phyloP scores from a whole-genome alignment of 2,113 vertebrate species.

The Saguinus midas region DNA sequence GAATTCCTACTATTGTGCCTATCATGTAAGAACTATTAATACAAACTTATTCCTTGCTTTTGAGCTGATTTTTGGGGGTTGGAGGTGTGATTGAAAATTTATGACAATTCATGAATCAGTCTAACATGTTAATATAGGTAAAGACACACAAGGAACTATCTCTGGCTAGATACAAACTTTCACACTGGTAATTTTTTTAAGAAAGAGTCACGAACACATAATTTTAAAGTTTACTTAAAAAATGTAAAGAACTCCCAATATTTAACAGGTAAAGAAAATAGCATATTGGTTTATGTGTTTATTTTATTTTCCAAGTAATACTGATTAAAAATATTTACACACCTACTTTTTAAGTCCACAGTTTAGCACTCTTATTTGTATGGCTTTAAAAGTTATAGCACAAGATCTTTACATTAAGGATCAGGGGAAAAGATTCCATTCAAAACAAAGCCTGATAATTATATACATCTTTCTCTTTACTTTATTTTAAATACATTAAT shows the following conservation, averaged over 20 bases:
- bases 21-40: background rate
- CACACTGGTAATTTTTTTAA: background rate
- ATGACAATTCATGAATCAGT: background rate
- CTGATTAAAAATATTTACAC: conserved; percentile 88
- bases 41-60: background rate
- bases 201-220: conserved; percentile 65
- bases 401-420: conserved; percentile 82
- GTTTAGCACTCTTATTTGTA: conserved; percentile 85
- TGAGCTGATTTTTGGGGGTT: background rate
- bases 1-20: background rate
- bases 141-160: background rate
- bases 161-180: conserved; percentile 1
- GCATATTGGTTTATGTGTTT: conserved; percentile 76
- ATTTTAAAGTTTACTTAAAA: conserved; percentile 80
- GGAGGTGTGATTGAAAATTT: background rate
- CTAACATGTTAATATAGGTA: background rate
- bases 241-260: conserved; percentile 76
- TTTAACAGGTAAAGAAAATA: conserved; percentile 80
- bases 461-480: conserved; percentile 79
- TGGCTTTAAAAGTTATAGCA: conserved; percentile 86
- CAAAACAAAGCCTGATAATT: conserved; percentile 83
- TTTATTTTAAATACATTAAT: conserved; percentile 77
- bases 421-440: conserved; percentile 66
- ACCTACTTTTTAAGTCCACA: conserved; percentile 83
- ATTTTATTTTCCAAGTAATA: conserved; percentile 87